phyloP scores from a whole-genome alignment of 1,140 invertebrate genomes.

The Tetragonula clypearis region DNA sequence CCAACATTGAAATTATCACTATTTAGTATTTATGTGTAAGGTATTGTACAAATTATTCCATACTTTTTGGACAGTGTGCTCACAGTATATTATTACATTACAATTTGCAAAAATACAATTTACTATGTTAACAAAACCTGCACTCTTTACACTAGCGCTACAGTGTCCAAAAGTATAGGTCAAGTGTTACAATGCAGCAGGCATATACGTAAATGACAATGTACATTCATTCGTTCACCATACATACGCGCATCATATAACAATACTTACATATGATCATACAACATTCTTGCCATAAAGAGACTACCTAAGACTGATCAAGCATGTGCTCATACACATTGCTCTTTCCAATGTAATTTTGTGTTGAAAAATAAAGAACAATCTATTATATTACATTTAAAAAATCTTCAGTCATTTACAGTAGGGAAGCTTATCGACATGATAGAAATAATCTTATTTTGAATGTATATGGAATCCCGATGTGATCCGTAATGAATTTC shows the following conservation, averaged over 20 bases:
- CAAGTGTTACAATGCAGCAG: slow-evolving; percentile 74
- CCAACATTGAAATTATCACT: slow-evolving; percentile 76
- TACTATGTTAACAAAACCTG: slow-evolving; percentile 73
- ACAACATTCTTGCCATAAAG: slow-evolving; percentile 46
- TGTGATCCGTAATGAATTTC: slow-evolving; percentile 61
- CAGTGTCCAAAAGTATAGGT: slow-evolving; percentile 78
- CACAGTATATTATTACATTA: slow-evolving; percentile 64
- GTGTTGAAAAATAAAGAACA: slow-evolving; percentile 76
- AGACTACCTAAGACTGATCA: slow-evolving; percentile 62
- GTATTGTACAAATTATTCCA: slow-evolving; percentile 78
- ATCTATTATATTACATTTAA: slow-evolving; percentile 72
- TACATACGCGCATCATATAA: slow-evolving; percentile 56
- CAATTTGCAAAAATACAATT: slow-evolving; percentile 75
- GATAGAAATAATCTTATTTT: slow-evolving; percentile 65
- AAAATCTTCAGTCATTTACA: slow-evolving; percentile 77
- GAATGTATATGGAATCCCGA: slow-evolving; percentile 67
- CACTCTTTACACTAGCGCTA: slow-evolving; percentile 68
- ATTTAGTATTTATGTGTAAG: slow-evolving; percentile 68
- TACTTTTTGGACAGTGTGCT: slow-evolving; percentile 78
- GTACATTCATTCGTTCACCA: slow-evolving; percentile 59
- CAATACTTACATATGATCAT: slow-evolving; percentile 59
- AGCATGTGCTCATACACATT: slow-evolving; percentile 76
- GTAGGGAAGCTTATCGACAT: slow-evolving; percentile 76
- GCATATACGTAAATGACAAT: slow-evolving; percentile 67
- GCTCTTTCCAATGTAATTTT: slow-evolving; percentile 56